A percentile compares a stretch with the other conserved stretches of the same genome.
Evolutionary conservation across 2,797 vertebrate species (phyloP).

Genomic region (Champsocephalus gunnari): DNA sequence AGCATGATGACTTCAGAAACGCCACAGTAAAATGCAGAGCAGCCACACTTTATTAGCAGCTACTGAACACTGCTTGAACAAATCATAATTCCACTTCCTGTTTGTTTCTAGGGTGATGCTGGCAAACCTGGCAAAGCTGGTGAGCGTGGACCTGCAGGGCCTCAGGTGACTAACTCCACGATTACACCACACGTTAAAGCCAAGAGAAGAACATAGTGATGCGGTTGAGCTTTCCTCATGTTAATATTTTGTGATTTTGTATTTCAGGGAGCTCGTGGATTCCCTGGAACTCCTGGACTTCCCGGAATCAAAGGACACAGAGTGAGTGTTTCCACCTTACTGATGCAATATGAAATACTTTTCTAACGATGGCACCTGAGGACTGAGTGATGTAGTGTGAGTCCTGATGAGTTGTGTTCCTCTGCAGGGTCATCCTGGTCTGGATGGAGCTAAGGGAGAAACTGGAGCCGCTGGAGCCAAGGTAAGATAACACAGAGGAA

Average conservation of each 20-base stretch:
- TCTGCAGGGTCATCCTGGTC: constrained; percentile 92
- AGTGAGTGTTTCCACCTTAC: constrained; percentile 82
- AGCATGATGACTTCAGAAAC: constrained; percentile 6
- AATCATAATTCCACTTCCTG: constrained; percentile 19
- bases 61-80: not conserved
- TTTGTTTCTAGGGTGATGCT: constrained; percentile 88
- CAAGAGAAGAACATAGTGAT: not conserved
- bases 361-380: constrained; percentile 2
- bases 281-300: constrained; percentile 97
- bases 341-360: too few relatives aligned
- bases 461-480: constrained; percentile 92
- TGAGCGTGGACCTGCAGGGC: constrained; percentile 92
- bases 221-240: not conserved
- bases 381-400: constrained; percentile 7
- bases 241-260: constrained; percentile 17
- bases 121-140: constrained; percentile 95
- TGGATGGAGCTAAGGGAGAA: constrained; percentile 95
- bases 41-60: not conserved
- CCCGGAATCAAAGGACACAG: constrained; percentile 98
- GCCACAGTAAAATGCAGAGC: not conserved
- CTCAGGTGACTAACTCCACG: constrained; percentile 86
- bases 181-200: not conserved
- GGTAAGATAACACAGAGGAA: constrained; percentile 72
- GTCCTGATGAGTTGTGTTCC: constrained; percentile 43
- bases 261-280: constrained; percentile 94